phyloP scores from a whole-genome alignment of 2,113 vertebrate species.

The Jacana jacana region DNA sequence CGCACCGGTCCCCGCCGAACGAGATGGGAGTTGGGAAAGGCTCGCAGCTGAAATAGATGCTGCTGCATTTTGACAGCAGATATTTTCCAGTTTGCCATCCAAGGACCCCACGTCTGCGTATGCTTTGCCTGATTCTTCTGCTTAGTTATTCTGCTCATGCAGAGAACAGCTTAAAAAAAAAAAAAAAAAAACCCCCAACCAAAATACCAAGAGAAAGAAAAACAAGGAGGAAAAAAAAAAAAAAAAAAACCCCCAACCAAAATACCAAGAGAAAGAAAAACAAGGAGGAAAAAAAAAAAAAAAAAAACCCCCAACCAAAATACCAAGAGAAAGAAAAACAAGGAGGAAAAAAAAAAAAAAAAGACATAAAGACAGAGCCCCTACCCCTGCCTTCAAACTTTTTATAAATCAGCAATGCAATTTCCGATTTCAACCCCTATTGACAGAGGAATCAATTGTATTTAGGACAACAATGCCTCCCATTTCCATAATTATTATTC shows the following conservation, averaged over 20 bases:
- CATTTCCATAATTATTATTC: constrained; percentile 54
- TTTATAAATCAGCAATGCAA: constrained; percentile 42
- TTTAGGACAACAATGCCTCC: constrained; percentile 49
- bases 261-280: not conserved
- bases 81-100: constrained; percentile 53
- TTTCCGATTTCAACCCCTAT: constrained; percentile 67
- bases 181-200: not conserved
- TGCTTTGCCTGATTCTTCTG: constrained; percentile 35
- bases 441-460: constrained; percentile 60
- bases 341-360: no score
- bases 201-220: not conserved
- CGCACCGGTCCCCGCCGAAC: not conserved
- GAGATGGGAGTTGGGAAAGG: constrained; percentile 40
- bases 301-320: not conserved
- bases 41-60: constrained; percentile 39
- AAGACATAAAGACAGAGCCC: not conserved
- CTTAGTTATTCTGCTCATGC: constrained; percentile 61
- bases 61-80: constrained; percentile 52
- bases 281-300: constrained; percentile 23
- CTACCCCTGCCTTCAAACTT: constrained; percentile 13
- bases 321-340: not conserved
- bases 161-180: constrained; percentile 51
- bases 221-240: constrained; percentile 20
- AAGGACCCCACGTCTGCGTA: constrained; percentile 45
- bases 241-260: not conserved